Base-by-base conservation (phyloP, 2,113 vertebrate genomes). In the Talpa occidentalis region DNA sequence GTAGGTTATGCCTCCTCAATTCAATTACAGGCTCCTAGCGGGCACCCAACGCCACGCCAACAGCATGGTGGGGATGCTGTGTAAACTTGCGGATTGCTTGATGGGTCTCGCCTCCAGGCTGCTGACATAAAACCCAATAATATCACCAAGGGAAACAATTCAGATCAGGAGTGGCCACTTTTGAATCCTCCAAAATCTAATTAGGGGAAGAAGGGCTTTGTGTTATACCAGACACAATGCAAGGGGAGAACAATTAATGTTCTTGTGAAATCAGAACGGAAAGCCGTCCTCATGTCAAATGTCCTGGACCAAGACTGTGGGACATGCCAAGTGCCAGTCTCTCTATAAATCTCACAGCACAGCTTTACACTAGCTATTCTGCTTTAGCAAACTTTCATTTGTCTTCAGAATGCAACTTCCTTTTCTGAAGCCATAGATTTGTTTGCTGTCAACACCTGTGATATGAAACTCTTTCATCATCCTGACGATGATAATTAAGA, bases 381-480 rank as follows among this genome's bases (percentile, higher is more conserved):
- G 62, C 47, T 93, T 81, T 90, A 42, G 30, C 47, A 93, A 95
- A 80, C 72, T 85, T 86, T 74, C 69, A 90, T 97, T 97, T 94
- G 70, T 96, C 84, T 95, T 90, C 47, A 79, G 26, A 77, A 47
- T 56, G 8, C 82, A 81, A 76, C 73, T 92, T 89, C n/a, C 47
- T 87, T 86, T 95, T 94, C 94, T 81, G 74, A 95, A 94, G 80
- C n/a, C 62, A 76, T 52, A 80, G 30, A 87, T 97, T 77, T 80
- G 70, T 91, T 72, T 87, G 35, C 81, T 24, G n/a, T 93, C 89
- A 89, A 74, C 91, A 93, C 88, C 78, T 95, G 84, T 81, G 90
- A 85, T 96, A 93, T 92, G 87, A 94, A 96, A 92, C 62, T 88
- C 73, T 90, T 97, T 93, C 69, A 93, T 97, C 90, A 96, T 95